These are phyloP conservation scores for Ctena decussata DNA, from an alignment of 2,888 invertebrate genomes.

Conservation along the genomic window DNA sequence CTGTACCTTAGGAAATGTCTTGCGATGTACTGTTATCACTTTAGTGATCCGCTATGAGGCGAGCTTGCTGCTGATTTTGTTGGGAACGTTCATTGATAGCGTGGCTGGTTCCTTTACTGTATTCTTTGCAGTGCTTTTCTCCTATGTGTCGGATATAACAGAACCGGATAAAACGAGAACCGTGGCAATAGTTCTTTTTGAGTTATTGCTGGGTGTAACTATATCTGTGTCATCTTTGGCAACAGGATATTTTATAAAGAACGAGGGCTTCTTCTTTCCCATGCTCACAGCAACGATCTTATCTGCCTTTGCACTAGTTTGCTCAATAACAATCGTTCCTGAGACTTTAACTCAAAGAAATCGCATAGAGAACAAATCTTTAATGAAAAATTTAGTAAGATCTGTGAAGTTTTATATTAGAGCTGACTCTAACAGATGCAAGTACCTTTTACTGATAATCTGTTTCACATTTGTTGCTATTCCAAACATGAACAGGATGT, in stretches of 20 bases:
- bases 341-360: constrained; percentile 19
- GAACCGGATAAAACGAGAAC: constrained; percentile 40
- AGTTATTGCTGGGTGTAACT: constrained; percentile 41
- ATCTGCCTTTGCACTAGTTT: neutral
- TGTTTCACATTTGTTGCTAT: constrained; percentile 51
- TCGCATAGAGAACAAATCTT: neutral
- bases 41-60: constrained; percentile 30
- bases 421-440: constrained; percentile 28
- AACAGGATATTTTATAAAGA: constrained; percentile 46
- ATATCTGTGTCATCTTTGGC: constrained; percentile 27
- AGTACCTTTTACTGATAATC: constrained; percentile 52
- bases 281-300: constrained; percentile 12
- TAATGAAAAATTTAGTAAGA: neutral
- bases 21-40: constrained; percentile 10
- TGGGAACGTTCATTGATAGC: constrained; percentile 44
- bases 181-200: constrained; percentile 45
- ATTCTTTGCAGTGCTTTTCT: constrained; percentile 43
- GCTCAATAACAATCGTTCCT: constrained; percentile 31
- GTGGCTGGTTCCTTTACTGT: constrained; percentile 40
- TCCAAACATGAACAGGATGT: constrained; percentile 28
- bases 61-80: constrained; percentile 25
- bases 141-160: constrained; percentile 54
- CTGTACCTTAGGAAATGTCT: constrained; percentile 17
- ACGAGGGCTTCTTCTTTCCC: constrained; percentile 46
- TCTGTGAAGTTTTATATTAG: constrained; percentile 37